Base-by-base conservation (phyloP, 1,140 invertebrate species). In the Zelostemma sp. region DNA sequence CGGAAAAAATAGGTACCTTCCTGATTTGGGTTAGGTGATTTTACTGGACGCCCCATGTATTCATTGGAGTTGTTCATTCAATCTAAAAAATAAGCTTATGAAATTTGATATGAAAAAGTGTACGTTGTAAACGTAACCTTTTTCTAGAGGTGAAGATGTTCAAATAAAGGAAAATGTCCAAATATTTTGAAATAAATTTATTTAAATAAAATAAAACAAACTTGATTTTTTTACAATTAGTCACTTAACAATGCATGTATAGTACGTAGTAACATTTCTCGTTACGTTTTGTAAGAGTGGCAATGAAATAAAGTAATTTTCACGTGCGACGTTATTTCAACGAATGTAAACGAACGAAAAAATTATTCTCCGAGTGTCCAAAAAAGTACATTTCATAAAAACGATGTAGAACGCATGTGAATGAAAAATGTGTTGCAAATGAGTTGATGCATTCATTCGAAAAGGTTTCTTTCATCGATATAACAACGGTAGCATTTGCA, bases 11-110 rank as follows among this genome's bases (percentile, higher is more conserved):
- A 88, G 93, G 61, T 99, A 98, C 81, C 99, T 99, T 80, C 97
- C 95, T 31, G 99, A 99, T 87, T 89, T 99, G 57, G 97, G 97
- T 0, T 97, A 99, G 88, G 97, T 97, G 6, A 98, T 99, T 74
- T 96, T 97, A 80, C 97, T 97, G 12, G 96, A 98, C 82, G 92
- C 93, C 12, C 90, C 86, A 91, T 75, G 88, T 89, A n/a, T n/a
- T n/a, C n/a, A n/a, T n/a, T n/a, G n/a, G n/a, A n/a, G n/a, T n/a
- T n/a, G n/a, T n/a, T n/a, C n/a, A n/a, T n/a, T n/a, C n/a, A n/a
- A n/a, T n/a, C n/a, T n/a, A n/a, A n/a, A n/a, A n/a, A n/a, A n/a
- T n/a, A n/a, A n/a, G n/a, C n/a, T n/a, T n/a, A n/a, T n/a, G n/a
- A n/a, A n/a, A n/a, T n/a, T n/a, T n/a, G n/a, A n/a, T n/a, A n/a